Evolutionary conservation across 2,888 invertebrate genomes (phyloP), one percentile per base, ranked within the genome.

Genomic region (Dexiosoma caninum): DNA sequence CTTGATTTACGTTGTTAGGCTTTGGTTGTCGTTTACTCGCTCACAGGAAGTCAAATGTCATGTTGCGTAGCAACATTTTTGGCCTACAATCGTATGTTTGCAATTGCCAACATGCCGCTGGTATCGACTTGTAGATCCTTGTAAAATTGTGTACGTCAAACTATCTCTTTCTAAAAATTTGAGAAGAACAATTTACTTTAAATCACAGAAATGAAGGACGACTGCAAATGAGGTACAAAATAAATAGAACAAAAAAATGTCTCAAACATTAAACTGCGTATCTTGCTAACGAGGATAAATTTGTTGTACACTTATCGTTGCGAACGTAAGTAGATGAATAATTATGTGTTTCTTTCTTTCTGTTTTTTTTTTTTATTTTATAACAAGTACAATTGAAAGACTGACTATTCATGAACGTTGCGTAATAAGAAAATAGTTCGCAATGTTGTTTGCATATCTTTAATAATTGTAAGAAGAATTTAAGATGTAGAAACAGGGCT

Each of bases 1-100:
- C 75, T 79, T 79, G 79, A 79, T 75, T 79, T 79, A 74, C 74
- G 75, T 75, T 75, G 69, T 75, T 79, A 69, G 69, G 70, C 64
- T 51, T 69, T 70, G 35, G 49, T 32, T 74, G 74, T 69, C 57
- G 69, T 59, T 10, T 64, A 16, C 53, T 64, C 64, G 32, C 69
- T 75, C 75, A 51, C 55, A 79, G 74, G 55, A 75, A 79, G 79
- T 79, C 62, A 79, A 79, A 79, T 70, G 75, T 79, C 75, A 75
- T 64, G 75, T 64, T 64, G 42, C 75, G 55, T 55, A 40, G 67
- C 14, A 55, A 74, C 51, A 60, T 72, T 72, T 67, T 69, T 79
- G 51, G 74, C 64, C 46, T 59, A 10, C 64, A 78, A 71, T 51
- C 55, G 49, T 57, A 64, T 71, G 46, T 57, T 71, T 57, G 55